A percentile compares a stretch with the other conserved stretches of the same genome.
These are phyloP conservation scores for Phrynocephalus forsythii DNA, from an alignment of 2,797 vertebrate species.

Conservation along the genomic window DNA sequence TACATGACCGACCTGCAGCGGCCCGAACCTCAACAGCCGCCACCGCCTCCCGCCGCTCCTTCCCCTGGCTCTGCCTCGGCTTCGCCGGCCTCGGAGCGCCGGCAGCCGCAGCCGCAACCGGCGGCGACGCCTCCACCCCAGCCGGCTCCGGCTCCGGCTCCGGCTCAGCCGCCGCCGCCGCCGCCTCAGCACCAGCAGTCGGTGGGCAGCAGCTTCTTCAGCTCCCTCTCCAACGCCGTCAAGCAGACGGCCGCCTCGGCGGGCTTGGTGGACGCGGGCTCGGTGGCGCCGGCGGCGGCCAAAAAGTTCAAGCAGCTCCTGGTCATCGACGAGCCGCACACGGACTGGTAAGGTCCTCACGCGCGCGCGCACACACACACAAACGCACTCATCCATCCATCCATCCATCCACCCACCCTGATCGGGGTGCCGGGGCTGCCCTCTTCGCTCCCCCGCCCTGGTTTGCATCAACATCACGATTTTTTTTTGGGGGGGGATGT, in stretches of 20 bases:
- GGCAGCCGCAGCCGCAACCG: slow-evolving; percentile 77
- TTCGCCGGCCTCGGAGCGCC: slow-evolving; percentile 74
- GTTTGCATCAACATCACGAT: too few relatives aligned
- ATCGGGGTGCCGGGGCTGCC: neutral
- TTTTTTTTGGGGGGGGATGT: neutral
- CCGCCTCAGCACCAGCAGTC: slow-evolving; percentile 78
- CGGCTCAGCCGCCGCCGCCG: slow-evolving; percentile 58
- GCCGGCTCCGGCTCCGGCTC: slow-evolving; percentile 72
- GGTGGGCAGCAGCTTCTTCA: slow-evolving; percentile 90
- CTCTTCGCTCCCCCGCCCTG: too few relatives aligned
- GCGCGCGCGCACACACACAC: too few relatives aligned
- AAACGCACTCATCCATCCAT: too few relatives aligned
- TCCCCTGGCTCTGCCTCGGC: slow-evolving; percentile 58
- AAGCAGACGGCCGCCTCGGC: slow-evolving; percentile 96
- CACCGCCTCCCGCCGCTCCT: slow-evolving; percentile 73
- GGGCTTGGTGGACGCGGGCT: slow-evolving; percentile 88
- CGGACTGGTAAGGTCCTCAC: slow-evolving; percentile 89
- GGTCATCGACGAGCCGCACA: slow-evolving; percentile 92
- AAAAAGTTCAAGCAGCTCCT: slow-evolving; percentile 94
- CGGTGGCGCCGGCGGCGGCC: slow-evolving; percentile 78
- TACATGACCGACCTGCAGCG: slow-evolving; percentile 99
- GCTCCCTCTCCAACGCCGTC: slow-evolving; percentile 94
- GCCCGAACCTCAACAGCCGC: slow-evolving; percentile 90
- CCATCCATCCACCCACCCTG: too few relatives aligned
- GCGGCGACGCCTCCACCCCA: slow-evolving; percentile 65